These are phyloP conservation scores for Manacus vitellinus DNA, from an alignment of 2,113 vertebrate species.

Conservation along the genomic window DNA sequence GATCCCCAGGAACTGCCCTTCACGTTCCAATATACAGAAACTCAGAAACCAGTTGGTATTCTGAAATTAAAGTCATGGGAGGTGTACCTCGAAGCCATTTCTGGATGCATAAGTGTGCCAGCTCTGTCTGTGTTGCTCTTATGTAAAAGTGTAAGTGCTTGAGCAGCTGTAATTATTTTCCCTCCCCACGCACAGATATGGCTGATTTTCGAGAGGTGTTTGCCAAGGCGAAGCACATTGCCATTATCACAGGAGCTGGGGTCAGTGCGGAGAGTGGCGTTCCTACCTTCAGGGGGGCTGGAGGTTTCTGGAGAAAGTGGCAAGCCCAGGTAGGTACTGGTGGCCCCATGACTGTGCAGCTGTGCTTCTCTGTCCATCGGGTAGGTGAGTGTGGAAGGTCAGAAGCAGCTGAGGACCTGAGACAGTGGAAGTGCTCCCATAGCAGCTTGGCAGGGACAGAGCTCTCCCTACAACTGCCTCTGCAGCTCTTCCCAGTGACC, in stretches of 20 bases:
- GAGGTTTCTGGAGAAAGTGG: constrained; percentile 95
- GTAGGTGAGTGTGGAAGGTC: no score
- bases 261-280: constrained; percentile 92
- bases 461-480: background rate
- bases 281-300: constrained; percentile 88
- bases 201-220: constrained; percentile 88
- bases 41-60: background rate
- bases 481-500: accelerated
- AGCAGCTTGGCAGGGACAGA: background rate
- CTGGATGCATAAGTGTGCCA: accelerated
- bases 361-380: accelerated
- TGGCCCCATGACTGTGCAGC: accelerated
- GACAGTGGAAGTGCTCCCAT: background rate
- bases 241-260: constrained; percentile 91
- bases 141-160: accelerated
- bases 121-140: background rate
- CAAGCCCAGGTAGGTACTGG: constrained; percentile 83
- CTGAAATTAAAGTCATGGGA: background rate
- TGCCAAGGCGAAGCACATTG: constrained; percentile 90
- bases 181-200: constrained; percentile 75
- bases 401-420: background rate
- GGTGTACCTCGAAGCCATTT: accelerated
- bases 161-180: background rate
- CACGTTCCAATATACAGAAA: background rate
- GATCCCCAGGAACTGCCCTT: background rate